Evolutionary conservation across 2,113 vertebrate genomes (phyloP), one percentile per base, ranked within the genome.

Genomic region (Solenodon paradoxus): DNA sequence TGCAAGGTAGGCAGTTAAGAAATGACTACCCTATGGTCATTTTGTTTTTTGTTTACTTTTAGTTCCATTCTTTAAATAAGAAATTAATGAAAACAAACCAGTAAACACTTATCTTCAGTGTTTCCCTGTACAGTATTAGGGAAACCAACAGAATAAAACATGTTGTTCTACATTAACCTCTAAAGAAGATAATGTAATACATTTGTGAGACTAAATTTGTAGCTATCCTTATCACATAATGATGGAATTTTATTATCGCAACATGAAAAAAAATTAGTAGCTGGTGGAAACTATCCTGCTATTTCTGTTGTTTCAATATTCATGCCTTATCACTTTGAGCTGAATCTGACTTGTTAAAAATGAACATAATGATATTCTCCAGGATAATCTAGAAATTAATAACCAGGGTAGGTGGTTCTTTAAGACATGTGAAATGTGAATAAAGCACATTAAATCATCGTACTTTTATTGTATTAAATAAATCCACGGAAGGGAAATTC

Each of bases 1-100:
- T 55, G 20, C n/a, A 30, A 83, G 40, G 28, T 35, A 7, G 35
- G 8, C 47, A 42, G 38, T 64, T 38, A 77, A 20, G n/a, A 87
- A 74, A 38, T 87, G 51, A 77, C 24, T 47, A 5, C 7, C 42
- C 82, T 28, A 17, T 69, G 24, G 49, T 79, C 69, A 93, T 4
- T 32, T 24, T n/a, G 17, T n/a, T 20, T 5, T 75, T 95, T 89
- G 77, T 26, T 35, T 8, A 53, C 20, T 69, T 74, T 9, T 5
- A 74, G 38, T 45, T 77, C 51, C 72, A 45, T 81, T 82, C 53
- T 32, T 86, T 78, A 53, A 0, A 32, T 57, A 12, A 74, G 16
- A 59, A 64, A 79, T 69, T 92, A 68, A 90, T 64, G 22, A 90
- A 95, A 95, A 77, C 20, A 80, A 87, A 55, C 64, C 24, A 93